Conservation (phyloP, 2,113 vertebrate genomes). For the Anguilla japonica region DNA sequence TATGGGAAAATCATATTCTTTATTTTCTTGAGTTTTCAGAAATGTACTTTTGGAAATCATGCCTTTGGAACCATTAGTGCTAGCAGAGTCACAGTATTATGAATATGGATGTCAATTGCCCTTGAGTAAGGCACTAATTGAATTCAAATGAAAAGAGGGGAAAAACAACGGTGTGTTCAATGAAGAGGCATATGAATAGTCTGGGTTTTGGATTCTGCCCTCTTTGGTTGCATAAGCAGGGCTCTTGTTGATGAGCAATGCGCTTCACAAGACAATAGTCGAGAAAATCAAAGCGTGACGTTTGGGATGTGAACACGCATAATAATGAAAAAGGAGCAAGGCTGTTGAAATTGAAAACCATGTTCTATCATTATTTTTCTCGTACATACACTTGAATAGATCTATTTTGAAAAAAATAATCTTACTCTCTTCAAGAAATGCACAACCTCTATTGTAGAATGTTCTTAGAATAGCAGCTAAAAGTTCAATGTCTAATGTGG, state of each 20-base stretch:
- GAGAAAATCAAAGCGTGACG: constrained; percentile 14
- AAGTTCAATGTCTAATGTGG: background rate
- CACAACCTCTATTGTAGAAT: background rate
- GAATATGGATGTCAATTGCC: background rate
- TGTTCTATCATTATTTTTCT: background rate
- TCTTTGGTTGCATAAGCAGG: background rate
- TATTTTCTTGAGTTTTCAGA: background rate
- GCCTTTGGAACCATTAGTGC: background rate
- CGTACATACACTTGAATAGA: background rate
- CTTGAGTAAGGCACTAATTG: constrained; percentile 16
- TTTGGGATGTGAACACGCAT: constrained; percentile 1
- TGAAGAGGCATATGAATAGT: constrained; percentile 15
- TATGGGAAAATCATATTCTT: background rate
- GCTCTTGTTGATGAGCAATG: constrained; percentile 8
- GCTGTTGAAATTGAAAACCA: constrained; percentile 6
- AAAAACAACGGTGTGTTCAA: background rate
- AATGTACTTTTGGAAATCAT: background rate
- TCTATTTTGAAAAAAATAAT: background rate
- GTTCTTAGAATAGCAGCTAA: background rate
- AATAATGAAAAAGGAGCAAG: background rate
- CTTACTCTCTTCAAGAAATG: background rate
- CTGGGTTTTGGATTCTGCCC: constrained; percentile 6
- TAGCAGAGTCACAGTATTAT: background rate
- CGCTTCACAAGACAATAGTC: background rate
- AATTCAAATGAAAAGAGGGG: constrained; percentile 13